phyloP scores from a whole-genome alignment of 2,888 invertebrate genomes.

The Protophormia terraenovae region DNA sequence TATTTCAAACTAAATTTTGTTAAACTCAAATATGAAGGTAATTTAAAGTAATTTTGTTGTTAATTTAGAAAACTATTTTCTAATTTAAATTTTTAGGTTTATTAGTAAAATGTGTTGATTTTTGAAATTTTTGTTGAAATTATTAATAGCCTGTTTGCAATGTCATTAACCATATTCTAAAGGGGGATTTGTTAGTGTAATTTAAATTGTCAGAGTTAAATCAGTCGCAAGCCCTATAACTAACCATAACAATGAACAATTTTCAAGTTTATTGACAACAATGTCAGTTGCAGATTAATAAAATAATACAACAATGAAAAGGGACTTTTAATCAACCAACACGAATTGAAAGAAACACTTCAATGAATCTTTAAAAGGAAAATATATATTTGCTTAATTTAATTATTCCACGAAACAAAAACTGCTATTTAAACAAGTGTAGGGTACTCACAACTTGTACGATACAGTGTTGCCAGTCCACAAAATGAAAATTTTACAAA shows the following conservation, averaged over 20 bases:
- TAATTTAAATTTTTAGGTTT: no score
- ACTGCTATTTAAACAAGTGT: no score
- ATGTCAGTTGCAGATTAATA: not conserved
- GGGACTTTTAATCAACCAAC: not conserved
- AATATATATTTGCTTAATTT: no score
- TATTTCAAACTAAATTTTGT: not conserved
- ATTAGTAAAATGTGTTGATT: no score
- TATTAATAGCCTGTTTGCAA: not conserved
- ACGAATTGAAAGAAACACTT: not conserved
- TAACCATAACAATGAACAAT: not conserved
- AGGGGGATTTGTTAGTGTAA: constrained; percentile 3
- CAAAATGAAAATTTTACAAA: no score
- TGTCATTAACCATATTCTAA: not conserved
- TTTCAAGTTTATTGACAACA: constrained; percentile 6
- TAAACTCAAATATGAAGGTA: not conserved
- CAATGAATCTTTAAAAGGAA: no score
- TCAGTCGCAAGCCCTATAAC: not conserved
- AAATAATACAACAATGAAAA: not conserved
- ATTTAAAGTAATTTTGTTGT: not conserved
- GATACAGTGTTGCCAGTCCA: no score
- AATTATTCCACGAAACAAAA: no score
- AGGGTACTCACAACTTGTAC: no score
- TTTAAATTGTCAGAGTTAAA: not conserved
- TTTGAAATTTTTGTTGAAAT: no score
- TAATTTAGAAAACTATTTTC: no score